phyloP scores from a whole-genome alignment of 2,797 vertebrate genomes.

The Typhlichthys eigenmanni region DNA sequence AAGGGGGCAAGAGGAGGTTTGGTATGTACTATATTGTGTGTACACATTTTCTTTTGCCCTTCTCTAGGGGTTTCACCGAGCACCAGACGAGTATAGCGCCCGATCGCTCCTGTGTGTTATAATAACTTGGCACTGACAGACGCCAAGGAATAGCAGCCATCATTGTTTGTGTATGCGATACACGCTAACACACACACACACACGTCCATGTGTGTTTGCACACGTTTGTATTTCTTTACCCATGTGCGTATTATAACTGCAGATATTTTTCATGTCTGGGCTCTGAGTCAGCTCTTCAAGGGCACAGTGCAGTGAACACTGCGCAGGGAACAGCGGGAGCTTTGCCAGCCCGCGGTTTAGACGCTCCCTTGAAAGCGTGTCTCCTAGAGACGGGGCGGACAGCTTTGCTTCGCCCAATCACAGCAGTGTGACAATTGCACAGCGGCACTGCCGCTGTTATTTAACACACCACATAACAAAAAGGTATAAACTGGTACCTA shows the following conservation, averaged over 20 bases:
- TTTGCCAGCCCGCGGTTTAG: slow-evolving; percentile 43
- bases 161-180: slow-evolving; percentile 26
- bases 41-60: slow-evolving; percentile 25
- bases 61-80: slow-evolving; percentile 47
- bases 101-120: slow-evolving; percentile 68
- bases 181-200: not conserved
- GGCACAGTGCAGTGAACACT: slow-evolving; percentile 52
- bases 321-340: slow-evolving; percentile 23
- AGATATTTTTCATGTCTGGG: slow-evolving; percentile 59
- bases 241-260: slow-evolving; percentile 30
- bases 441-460: not conserved
- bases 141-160: slow-evolving; percentile 41
- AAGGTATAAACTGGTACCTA: too few relatives aligned
- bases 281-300: slow-evolving; percentile 76
- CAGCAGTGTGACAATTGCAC: slow-evolving; percentile 14
- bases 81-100: slow-evolving; percentile 68
- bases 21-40: slow-evolving; percentile 77
- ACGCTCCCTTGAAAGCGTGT: slow-evolving; percentile 49
- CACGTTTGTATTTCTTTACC: slow-evolving; percentile 11
- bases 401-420: slow-evolving; percentile 20
- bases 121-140: slow-evolving; percentile 51
- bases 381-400: slow-evolving; percentile 21
- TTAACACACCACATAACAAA: not conserved
- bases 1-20: slow-evolving; percentile 88
- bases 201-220: slow-evolving; percentile 3